Evolutionary conservation across 2,113 vertebrate species (phyloP), one percentile per base, ranked within the genome.

Genomic region (Rhodinocichla rosea): DNA sequence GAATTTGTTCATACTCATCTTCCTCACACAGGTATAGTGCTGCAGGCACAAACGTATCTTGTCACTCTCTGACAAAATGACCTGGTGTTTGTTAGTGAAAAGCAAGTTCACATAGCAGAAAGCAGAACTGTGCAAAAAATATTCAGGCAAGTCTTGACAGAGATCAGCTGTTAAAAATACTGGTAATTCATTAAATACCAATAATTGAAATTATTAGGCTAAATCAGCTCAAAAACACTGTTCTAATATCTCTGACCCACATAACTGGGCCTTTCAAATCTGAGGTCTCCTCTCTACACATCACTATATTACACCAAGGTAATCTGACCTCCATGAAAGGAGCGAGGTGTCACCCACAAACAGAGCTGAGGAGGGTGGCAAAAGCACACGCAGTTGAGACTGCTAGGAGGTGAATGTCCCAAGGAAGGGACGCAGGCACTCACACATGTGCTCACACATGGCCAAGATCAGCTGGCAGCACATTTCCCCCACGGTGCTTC

Each of bases 361-460:
- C 0, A 0, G 28, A 47, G 13, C 7, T 74, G 1, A 0, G 12
- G 13, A 78, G 21, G 30, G 42, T 14, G 7, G 13, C 65, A 30
- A 52, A 59, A 78, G 18, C 53, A 52, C 13, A 49, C 28, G 4
- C 11, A 85, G 35, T 26, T 7, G 2, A 44, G 18, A 60, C 28
- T 13, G 4, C 6, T 24, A 22, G 9, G 26, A 40, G 50, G 8
- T 3, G 30, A 68, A 28, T 4, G 9, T 49, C 9, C 27, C 14
- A 24, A 1, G 18, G 8, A 42, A 6, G 7, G 22, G 11, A 4
- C 15, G 28, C 26, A 27, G 3, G 15, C 3, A 6, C 5, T 11
- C 62, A 13, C 11, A 30, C 0, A 1, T 7, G 4, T 39, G 27
- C 20, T 19, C 11, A 16, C 6, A 27, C 39, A 14, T 11, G 21